Percentiles rank a stretch among this genome's conserved stretches.
Evolutionary conservation across 2,113 vertebrate species (phyloP).

Genomic region (Clarias magur): DNA sequence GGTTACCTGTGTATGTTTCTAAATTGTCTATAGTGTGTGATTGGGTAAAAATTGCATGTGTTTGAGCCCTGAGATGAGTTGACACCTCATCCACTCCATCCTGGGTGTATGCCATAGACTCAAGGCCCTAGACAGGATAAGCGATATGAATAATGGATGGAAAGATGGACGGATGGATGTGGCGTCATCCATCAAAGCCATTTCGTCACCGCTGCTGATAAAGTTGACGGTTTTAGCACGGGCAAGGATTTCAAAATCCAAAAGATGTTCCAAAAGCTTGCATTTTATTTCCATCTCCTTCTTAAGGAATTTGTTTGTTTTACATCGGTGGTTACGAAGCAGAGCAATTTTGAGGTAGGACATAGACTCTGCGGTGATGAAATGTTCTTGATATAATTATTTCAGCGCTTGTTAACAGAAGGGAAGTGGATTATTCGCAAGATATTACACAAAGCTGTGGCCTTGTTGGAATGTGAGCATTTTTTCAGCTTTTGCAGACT

Average conservation of each 20-base stretch:
- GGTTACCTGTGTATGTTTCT: no score
- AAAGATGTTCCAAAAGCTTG: neutral
- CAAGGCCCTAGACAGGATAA: no score
- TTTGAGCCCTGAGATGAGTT: no score
- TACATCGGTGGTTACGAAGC: neutral
- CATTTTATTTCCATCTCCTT: neutral
- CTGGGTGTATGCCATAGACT: no score
- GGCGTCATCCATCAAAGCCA: neutral
- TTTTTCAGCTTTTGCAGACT: neutral
- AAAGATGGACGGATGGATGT: neutral
- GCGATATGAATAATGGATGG: no score
- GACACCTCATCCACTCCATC: no score
- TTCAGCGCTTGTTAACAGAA: neutral
- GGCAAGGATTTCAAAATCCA: neutral
- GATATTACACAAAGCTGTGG: neutral
- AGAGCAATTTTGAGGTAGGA: neutral
- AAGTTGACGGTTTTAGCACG: neutral
- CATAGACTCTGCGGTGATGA: neutral
- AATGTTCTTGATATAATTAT: neutral
- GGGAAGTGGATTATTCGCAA: neutral
- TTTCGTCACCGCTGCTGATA: neutral
- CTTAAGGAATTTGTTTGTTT: neutral
- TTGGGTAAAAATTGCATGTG: no score
- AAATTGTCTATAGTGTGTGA: no score
- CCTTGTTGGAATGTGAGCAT: neutral